Evolutionary conservation across 2,797 vertebrate species (phyloP), one percentile per base, ranked within the genome.

Genomic region (Protonibea diacanthus): DNA sequence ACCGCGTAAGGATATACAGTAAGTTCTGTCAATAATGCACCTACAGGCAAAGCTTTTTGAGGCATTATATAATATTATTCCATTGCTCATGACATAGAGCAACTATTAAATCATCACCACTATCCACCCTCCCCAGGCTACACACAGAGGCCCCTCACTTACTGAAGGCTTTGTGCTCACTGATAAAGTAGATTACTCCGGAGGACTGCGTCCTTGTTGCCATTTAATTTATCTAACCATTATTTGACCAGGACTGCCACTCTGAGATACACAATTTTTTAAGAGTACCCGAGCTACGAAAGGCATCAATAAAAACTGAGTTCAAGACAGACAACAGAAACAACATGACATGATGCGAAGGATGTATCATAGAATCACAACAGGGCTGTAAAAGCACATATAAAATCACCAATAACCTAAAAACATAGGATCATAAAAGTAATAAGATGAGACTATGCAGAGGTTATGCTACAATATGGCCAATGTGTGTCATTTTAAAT

Each of bases 1-100:
- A 68, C n/a, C 45, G 51, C 18, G 18, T 18, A 18, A 38, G 69
- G 47, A 51, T 68, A 55, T 82, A 81, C 84, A 64, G 78, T 76
- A 75, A 76, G 15, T 74, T 71, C 29, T 52, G 81, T 88, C 88
- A 79, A 86, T 89, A 89, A 61, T 44, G 38, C 11, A 76, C 38
- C 74, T 64, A 59, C 2, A 4, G 66, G 52, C 48, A 61, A 68
- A 69, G 73, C 59, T 66, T 76, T 78, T 48, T 78, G 38, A 75
- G 4, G 71, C 70, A 89, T 82, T 80, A 71, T 67, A 79, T 84
- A 14, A 79, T 66, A 79, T 74, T 71, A 78, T 80, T 78, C 74
- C 53, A 68, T 44, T 62, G 53, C 47, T 78, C 27, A 58, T 69
- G 70, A 77, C 55, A 74, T 7, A 38, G 59, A 53, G 20, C 29